Base-by-base conservation (phyloP, 1,140 invertebrate species). In the Riptortus pedestris region DNA sequence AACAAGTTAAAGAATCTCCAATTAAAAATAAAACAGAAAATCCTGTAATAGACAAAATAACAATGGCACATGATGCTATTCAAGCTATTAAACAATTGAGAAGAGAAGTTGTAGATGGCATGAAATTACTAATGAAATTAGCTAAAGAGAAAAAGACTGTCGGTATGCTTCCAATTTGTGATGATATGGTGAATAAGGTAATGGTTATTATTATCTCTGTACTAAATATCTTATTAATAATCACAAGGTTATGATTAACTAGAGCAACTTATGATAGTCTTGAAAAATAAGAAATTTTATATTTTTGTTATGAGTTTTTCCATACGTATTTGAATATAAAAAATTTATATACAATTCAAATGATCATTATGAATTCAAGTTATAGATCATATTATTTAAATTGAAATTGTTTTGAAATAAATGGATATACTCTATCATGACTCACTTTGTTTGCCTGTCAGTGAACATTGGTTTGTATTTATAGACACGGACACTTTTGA, bases 1-100 rank as follows among this genome's bases (percentile, higher is more conserved):
- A 91, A 74, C 87, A 88, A 72, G 79, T 87, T 59, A 90, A 91
- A 70, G 86, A 90, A 63, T 83, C 85, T 1, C 82, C 83, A n/a
- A 81, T 80, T 31, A 83, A 81, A 65, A 72, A 79, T 16, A 81
- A 78, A 69, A 77, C 78, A 62, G 68, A 77, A 27, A 81, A 81
- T 60, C 81, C 84, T 64, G 80, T 81, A 9, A 77, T 82, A 0
- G 86, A 84, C 55, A 89, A 89, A 74, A 87, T 91, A 58, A 81
- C 80, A 27, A 85, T 87, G 72, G 87, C 88, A 9, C 85, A 87
- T 68, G 89, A 91, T 70, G 87, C 86, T 2, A 87, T 87, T 20
- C 78, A 88, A 72, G 85, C 86, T 0, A 83, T 90, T 7, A 88
- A 88, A 71, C 83, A 87, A 68, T 72, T 91, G 1, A 76, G 87